Percentiles rank a stretch among this genome's conserved stretches.
phyloP scores from a whole-genome alignment of 53 echinoderm and acorn worm species.

The Glandiceps talaboti region DNA sequence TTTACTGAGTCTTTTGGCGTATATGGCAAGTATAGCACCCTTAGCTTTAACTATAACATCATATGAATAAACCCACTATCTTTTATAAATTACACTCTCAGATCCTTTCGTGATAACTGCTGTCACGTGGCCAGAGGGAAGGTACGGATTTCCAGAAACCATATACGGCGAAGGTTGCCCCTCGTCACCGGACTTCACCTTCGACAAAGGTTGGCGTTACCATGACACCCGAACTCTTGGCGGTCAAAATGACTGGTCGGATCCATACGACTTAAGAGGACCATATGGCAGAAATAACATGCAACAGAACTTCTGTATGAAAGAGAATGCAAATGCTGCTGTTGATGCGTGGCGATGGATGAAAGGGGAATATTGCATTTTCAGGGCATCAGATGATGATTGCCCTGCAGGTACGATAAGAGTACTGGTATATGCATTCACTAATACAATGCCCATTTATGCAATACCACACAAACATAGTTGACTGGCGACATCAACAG shows the following conservation, averaged over 20 bases:
- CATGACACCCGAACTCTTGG: conserved; percentile 37
- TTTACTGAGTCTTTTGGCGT: no score
- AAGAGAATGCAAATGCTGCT: conserved; percentile 13
- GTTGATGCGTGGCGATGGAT: conserved; percentile 27
- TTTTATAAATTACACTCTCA: background rate
- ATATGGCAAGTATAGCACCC: no score
- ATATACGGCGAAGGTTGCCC: conserved; percentile 12
- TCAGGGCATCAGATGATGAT: conserved; percentile 9
- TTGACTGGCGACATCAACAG: no score
- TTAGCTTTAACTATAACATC: no score
- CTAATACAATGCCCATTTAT: no score
- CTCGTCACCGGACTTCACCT: conserved; percentile 8
- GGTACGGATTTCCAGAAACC: conserved; percentile 25
- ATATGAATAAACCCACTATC: no score
- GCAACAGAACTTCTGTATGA: conserved; percentile 41
- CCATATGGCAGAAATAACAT: conserved; percentile 12
- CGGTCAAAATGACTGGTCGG: conserved; percentile 24
- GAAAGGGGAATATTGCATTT: conserved; percentile 47
- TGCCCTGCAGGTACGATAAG: conserved; percentile 28
- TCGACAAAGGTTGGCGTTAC: conserved; percentile 28
- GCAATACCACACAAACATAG: no score
- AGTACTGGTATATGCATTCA: background rate
- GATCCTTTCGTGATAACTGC: conserved; percentile 11
- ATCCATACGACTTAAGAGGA: conserved; percentile 11
- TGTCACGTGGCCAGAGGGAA: conserved; percentile 23